Percentiles rank a stretch among this genome's conserved stretches.
These are phyloP conservation scores for Penelope pileata DNA, from an alignment of 2,113 vertebrate species.

Conservation along the genomic window DNA sequence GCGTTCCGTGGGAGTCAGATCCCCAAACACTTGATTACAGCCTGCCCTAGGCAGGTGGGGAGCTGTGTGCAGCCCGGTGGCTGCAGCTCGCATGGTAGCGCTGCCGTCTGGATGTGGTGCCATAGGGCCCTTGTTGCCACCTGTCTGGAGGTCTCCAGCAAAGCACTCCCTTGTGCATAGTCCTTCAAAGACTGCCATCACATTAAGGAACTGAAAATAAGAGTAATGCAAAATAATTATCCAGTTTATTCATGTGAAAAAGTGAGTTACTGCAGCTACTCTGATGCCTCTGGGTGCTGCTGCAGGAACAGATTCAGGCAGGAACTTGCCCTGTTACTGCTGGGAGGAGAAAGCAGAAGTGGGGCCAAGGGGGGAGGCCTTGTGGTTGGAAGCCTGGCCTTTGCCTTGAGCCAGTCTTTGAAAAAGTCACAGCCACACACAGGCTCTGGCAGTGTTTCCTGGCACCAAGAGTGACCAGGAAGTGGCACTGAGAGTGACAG, in stretches of 20 bases:
- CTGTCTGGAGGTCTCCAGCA: not conserved
- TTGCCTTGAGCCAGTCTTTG: not conserved
- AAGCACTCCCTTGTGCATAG: not conserved
- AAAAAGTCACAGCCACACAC: not conserved
- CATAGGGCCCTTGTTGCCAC: not conserved
- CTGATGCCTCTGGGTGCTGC: not conserved
- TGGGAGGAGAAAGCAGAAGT: not conserved
- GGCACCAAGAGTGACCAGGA: not conserved
- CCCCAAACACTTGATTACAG: not conserved
- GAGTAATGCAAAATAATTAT: not conserved
- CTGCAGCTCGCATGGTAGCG: rapidly evolving
- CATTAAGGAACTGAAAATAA: not conserved
- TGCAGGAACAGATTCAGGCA: not conserved
- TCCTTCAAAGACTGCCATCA: not conserved
- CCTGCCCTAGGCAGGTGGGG: not conserved
- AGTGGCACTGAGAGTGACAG: not conserved
- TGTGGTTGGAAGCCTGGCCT: not conserved
- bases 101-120: not conserved
- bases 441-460: not conserved
- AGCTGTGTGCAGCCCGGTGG: not conserved
- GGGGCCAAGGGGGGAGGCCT: not conserved
- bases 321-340: not conserved
- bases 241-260: not conserved
- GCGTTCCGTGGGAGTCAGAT: not conserved
- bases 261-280: not conserved